phyloP scores from a whole-genome alignment of 2,113 vertebrate species.

The Caloenas nicobarica region DNA sequence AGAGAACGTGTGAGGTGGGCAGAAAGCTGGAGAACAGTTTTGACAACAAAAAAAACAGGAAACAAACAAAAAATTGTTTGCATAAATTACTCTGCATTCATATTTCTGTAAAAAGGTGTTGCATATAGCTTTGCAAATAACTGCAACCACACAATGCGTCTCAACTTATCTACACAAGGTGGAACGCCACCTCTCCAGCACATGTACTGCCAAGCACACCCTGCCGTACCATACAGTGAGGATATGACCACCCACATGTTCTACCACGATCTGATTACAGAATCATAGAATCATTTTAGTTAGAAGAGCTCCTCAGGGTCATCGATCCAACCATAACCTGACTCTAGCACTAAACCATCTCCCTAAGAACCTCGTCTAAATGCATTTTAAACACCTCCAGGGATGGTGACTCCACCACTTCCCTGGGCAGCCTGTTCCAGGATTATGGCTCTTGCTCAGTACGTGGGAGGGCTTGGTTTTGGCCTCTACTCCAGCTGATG shows the following conservation, averaged over 20 bases:
- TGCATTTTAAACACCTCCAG: no score
- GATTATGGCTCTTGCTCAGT: not conserved
- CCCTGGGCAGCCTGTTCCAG: no score
- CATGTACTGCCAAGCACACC: not conserved
- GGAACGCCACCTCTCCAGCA: not conserved
- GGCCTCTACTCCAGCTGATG: not conserved
- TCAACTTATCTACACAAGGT: not conserved
- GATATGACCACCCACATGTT: not conserved
- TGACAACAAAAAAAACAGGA: not conserved
- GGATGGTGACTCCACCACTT: no score
- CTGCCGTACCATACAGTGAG: not conserved
- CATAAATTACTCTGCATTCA: not conserved
- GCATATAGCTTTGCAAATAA: not conserved
- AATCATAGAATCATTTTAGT: no score
- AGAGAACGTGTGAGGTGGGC: not conserved
- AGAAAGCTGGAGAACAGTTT: not conserved
- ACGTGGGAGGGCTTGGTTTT: not conserved
- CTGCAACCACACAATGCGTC: not conserved
- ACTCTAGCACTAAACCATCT: no score
- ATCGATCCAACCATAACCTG: no score
- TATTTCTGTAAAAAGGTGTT: not conserved
- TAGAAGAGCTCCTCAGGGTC: no score
- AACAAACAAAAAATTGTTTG: not conserved
- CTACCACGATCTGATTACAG: not conserved
- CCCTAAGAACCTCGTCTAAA: no score